These are phyloP conservation scores for Globodera rostochiensis DNA, from an alignment of 1,140 invertebrate species.

Conservation along the genomic window DNA sequence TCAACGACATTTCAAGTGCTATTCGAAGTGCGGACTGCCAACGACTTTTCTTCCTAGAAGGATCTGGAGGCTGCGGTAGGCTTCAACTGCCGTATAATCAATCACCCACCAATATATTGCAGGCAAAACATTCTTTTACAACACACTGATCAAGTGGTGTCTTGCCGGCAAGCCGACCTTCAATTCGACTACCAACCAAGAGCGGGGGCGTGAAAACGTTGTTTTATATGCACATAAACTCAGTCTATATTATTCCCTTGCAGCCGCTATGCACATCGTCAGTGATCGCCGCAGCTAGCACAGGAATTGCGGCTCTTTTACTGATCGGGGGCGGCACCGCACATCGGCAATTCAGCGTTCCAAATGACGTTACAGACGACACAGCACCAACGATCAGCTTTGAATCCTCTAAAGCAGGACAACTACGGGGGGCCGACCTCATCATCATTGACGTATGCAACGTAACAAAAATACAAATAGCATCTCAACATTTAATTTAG, in stretches of 20 bases:
- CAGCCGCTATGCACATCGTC: too few relatives aligned
- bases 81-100: conserved; percentile 26
- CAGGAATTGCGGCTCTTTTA: too few relatives aligned
- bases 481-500: conserved; percentile 4
- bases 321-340: too few relatives aligned
- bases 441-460: not conserved
- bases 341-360: too few relatives aligned
- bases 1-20: not conserved
- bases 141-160: conserved; percentile 32
- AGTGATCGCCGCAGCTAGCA: too few relatives aligned
- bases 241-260: too few relatives aligned
- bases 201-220: too few relatives aligned
- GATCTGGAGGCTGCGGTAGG: conserved; percentile 64
- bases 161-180: not conserved
- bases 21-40: not conserved
- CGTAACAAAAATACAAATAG: not conserved
- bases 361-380: too few relatives aligned
- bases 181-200: not conserved
- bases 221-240: too few relatives aligned
- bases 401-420: not conserved
- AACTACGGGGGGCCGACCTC: not conserved
- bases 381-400: conserved; percentile 9
- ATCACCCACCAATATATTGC: conserved; percentile 20
- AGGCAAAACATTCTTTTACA: conserved; percentile 49
- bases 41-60: conserved; percentile 29